Evolutionary conservation across 2,797 vertebrate species (phyloP), one percentile per base, ranked within the genome.

Genomic region (Gadopsis marmoratus): DNA sequence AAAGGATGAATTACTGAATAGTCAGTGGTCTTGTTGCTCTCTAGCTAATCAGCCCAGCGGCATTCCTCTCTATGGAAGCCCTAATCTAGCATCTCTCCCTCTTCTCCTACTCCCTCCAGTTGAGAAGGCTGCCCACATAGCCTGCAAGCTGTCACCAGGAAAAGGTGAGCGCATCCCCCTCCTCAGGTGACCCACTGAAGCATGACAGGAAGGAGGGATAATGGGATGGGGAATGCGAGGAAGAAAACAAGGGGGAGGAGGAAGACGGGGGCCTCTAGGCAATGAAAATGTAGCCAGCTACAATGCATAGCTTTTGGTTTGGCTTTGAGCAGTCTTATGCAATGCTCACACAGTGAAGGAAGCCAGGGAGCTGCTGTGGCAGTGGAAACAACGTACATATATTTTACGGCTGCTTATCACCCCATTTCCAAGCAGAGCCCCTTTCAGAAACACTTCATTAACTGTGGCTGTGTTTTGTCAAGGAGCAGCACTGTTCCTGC

Each of bases 71-170:
- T 47, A 65, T 76, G 69, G 79, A 91, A 72, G 67, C 56, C 68
- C 48, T 85, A 88, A 90, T 87, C 87, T 59, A 71, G 64, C 80
- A 74, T 78, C 65, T 65, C 81, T 66, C 63, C 68, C 73, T 66
- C 78, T 65, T 76, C 75, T 61, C 70, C 76, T 45, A 37, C 45
- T 43, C 79, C 60, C 67, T 85, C 80, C 67, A 87, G 85, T 82
- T 80, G 81, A 76, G 82, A 90, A 91, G 74, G 63, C 82, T 66
- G 65, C 71, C 76, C 78, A 79, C 74, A 75, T 89, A 83, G 86
- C 81, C 85, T 79, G 83, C 83, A 86, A 93, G 88, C 91, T 91
- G 90, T 91, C 88, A 84, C 81, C 84, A 88, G 81, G 84, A 88
- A 67, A 78, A 79, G 63, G 79, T 84, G 73, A 83, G 81, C 31